A percentile compares a stretch with the other conserved stretches of the same genome.
These are phyloP conservation scores for Anoplolepis gracilipes DNA, from an alignment of 1,140 invertebrate species.

Conservation along the genomic window DNA sequence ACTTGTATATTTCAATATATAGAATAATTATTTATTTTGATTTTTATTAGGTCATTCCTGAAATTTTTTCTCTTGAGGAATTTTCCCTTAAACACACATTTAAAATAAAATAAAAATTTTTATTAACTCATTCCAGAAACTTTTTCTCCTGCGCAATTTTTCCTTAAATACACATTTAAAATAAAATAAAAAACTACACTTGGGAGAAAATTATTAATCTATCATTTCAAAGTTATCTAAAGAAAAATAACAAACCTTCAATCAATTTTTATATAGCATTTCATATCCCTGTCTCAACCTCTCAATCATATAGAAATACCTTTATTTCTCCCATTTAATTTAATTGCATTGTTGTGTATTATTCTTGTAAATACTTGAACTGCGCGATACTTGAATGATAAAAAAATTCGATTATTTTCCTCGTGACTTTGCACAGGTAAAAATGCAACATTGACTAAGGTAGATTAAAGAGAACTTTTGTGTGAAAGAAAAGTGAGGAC, in stretches of 20 bases:
- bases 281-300: neutral
- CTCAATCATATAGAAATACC: conserved; percentile 5
- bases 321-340: conserved; percentile 1
- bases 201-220: conserved; percentile 11
- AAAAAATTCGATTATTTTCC: conserved; percentile 39
- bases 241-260: neutral
- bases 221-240: conserved; percentile 3
- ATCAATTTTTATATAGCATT: conserved; percentile 17
- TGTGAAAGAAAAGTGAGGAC: conserved; percentile 12
- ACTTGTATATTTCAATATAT: no score
- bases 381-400: neutral
- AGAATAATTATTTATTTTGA: no score
- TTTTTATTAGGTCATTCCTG: no score
- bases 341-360: neutral
- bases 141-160: neutral
- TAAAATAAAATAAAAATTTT: no score
- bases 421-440: neutral
- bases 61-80: no score
- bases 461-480: neutral
- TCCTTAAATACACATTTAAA: neutral
- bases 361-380: conserved; percentile 44
- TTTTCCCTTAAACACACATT: no score
- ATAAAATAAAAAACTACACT: neutral
- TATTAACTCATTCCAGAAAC: neutral
- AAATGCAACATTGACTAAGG: neutral